These are phyloP conservation scores for Oasisia sp. DNA, from an alignment of 2,888 invertebrate species.

Conservation along the genomic window DNA sequence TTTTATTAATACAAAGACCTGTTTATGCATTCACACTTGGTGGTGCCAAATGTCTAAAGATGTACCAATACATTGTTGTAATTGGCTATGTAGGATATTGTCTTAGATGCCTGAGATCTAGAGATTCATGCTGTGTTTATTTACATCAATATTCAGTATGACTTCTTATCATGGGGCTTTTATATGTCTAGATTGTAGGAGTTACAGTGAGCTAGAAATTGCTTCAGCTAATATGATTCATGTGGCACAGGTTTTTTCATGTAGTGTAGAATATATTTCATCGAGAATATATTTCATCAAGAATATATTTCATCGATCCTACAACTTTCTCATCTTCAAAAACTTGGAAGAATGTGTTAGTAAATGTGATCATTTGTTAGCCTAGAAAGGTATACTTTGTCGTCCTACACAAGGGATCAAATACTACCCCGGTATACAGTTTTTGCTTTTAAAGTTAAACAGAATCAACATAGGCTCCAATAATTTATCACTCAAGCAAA, in stretches of 20 bases:
- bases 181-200: neutral
- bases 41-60: neutral
- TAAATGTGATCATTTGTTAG: too few relatives aligned
- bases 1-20: neutral
- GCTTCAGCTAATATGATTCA: neutral
- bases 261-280: neutral
- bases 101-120: neutral
- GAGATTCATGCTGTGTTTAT: neutral
- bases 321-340: too few relatives aligned
- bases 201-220: neutral
- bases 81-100: neutral
- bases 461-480: too few relatives aligned
- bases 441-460: too few relatives aligned
- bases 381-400: too few relatives aligned
- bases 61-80: neutral
- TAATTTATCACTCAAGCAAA: too few relatives aligned
- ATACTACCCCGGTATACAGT: too few relatives aligned
- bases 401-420: too few relatives aligned
- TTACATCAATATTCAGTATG: neutral
- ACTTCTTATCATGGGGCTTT: neutral
- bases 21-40: neutral
- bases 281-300: too few relatives aligned
- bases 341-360: too few relatives aligned
- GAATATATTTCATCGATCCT: neutral
- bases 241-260: neutral